Evolutionary conservation across 2,797 vertebrate genomes (phyloP).

Genomic region (Champsocephalus gunnari): DNA sequence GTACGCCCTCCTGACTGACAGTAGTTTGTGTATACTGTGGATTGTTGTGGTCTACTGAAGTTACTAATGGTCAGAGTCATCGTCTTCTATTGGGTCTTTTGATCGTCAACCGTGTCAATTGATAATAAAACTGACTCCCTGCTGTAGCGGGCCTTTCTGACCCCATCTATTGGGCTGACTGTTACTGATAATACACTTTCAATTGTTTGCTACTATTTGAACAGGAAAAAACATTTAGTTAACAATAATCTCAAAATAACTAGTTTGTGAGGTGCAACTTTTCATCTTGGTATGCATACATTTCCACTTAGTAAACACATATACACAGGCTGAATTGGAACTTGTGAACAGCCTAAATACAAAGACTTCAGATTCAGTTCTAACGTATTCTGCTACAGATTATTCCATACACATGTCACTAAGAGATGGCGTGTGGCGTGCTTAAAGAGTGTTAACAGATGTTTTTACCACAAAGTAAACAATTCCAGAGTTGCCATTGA

Average conservation of each 20-base stretch:
- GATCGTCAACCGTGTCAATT: too few species aligned
- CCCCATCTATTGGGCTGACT: too few species aligned
- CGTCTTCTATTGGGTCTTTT: too few species aligned
- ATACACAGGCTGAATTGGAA: neutral
- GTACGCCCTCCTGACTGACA: too few species aligned
- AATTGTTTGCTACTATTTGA: too few species aligned
- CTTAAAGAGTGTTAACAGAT: neutral
- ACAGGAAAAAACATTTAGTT: neutral
- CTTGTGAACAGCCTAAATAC: neutral
- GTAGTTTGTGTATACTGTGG: too few species aligned
- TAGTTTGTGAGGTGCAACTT: neutral
- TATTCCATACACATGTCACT: neutral
- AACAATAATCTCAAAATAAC: too few species aligned
- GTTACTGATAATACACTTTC: too few species aligned
- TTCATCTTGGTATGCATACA: neutral
- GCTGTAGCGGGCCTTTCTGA: too few species aligned
- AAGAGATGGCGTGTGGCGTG: neutral
- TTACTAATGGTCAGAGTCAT: too few species aligned
- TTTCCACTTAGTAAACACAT: neutral
- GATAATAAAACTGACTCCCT: too few species aligned
- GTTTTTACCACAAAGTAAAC: neutral
- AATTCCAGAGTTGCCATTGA: neutral
- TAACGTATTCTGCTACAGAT: neutral
- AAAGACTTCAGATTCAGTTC: neutral
- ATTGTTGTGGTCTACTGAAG: too few species aligned